Evolutionary conservation across 2,888 invertebrate species (phyloP).

Genomic region (Chironomus riparius): DNA sequence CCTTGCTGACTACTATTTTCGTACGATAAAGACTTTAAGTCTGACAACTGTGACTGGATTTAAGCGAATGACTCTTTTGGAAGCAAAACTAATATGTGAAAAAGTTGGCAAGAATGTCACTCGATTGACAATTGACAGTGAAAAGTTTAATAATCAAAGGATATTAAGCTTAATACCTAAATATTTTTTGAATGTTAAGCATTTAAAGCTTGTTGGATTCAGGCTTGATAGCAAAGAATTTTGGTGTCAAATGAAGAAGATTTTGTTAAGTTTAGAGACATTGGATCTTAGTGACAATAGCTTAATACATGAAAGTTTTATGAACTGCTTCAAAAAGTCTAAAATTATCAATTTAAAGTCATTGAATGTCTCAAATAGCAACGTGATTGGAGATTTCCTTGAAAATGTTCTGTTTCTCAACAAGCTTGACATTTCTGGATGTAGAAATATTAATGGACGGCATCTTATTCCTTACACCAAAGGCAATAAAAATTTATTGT

Average conservation of each 20-base stretch:
- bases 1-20: neutral
- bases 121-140: neutral
- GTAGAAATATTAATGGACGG: constrained; percentile 1
- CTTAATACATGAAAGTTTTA: neutral
- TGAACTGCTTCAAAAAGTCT: neutral
- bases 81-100: neutral
- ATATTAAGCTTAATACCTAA: constrained; percentile 17
- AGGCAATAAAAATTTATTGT: neutral
- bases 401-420: neutral
- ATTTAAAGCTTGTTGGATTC: constrained; percentile 15
- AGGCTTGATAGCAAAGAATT: neutral
- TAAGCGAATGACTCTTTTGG: constrained; percentile 7
- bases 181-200: neutral
- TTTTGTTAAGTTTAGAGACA: neutral
- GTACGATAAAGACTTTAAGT: neutral
- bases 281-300: constrained; percentile 22
- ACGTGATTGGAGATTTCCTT: neutral
- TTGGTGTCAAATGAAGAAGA: neutral
- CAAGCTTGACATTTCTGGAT: constrained; percentile 6
- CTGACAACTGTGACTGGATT: neutral
- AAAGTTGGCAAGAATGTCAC: neutral
- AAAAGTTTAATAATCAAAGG: constrained; percentile 15
- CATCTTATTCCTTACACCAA: neutral
- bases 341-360: neutral
- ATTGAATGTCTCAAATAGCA: constrained; percentile 17